These are phyloP conservation scores for Plusia festucae DNA, from an alignment of 2,888 invertebrate genomes.

Conservation along the genomic window DNA sequence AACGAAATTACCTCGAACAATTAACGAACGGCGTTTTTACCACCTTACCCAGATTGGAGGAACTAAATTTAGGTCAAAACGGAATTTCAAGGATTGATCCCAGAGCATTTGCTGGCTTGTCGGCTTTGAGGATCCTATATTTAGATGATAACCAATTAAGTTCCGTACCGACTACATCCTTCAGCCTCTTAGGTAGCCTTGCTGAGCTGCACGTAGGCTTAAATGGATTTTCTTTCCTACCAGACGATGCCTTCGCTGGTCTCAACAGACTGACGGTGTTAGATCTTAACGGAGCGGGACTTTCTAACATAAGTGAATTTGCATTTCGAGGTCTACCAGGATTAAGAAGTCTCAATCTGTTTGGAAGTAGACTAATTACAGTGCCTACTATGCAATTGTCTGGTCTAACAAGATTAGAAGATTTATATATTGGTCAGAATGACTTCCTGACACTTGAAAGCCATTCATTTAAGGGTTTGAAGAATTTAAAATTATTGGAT, in stretches of 20 bases:
- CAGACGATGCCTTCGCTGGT: slow-evolving; percentile 94
- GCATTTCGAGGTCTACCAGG: slow-evolving; percentile 94
- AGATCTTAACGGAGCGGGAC: slow-evolving; percentile 94
- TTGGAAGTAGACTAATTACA: slow-evolving; percentile 93
- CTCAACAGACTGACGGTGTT: slow-evolving; percentile 93
- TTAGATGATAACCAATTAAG: slow-evolving; percentile 95
- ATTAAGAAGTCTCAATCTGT: slow-evolving; percentile 93
- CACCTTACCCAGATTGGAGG: slow-evolving; percentile 93
- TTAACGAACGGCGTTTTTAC: slow-evolving; percentile 93
- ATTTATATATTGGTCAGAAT: slow-evolving; percentile 95
- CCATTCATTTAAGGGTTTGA: slow-evolving; percentile 94
- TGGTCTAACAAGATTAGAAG: slow-evolving; percentile 93
- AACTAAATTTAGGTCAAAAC: slow-evolving; percentile 95
- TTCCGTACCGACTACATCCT: slow-evolving; percentile 93
- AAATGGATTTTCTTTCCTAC: slow-evolving; percentile 93
- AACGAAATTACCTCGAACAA: slow-evolving; percentile 95
- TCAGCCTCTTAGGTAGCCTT: slow-evolving; percentile 92
- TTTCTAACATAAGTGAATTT: slow-evolving; percentile 93
- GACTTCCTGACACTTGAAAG: slow-evolving; percentile 92
- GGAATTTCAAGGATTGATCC: slow-evolving; percentile 94
- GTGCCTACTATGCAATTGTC: slow-evolving; percentile 94
- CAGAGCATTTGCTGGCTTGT: slow-evolving; percentile 93
- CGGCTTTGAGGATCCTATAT: slow-evolving; percentile 93
- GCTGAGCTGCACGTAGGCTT: slow-evolving; percentile 96
- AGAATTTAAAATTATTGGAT: slow-evolving; percentile 93